Conservation (phyloP, 2,888 invertebrate species). For the Cephus rjabovi region DNA sequence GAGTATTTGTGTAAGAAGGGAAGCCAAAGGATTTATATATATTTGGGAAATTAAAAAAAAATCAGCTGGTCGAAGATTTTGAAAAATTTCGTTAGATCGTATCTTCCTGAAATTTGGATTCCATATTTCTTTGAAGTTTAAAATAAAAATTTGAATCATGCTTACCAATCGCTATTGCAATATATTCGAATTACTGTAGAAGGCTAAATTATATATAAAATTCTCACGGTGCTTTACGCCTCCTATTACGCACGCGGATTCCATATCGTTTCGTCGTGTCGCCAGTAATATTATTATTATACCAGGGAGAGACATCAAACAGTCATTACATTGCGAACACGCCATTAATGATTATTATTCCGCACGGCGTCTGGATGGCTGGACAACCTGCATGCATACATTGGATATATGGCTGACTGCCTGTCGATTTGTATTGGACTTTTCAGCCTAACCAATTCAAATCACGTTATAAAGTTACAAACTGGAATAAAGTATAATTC, state of each 20-base stretch:
- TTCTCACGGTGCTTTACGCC: not conserved
- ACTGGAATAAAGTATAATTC: not conserved
- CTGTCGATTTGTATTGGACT: not conserved
- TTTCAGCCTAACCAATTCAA: not conserved
- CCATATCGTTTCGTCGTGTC: not conserved
- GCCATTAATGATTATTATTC: constrained; percentile 32
- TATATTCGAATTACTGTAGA: not conserved
- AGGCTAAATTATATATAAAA: not conserved
- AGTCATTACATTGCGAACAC: constrained; percentile 25
- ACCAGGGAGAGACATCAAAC: constrained; percentile 15
- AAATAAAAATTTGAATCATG: not conserved
- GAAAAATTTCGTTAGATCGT: not conserved
- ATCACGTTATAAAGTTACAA: not conserved
- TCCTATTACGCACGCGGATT: not conserved
- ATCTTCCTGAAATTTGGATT: not conserved
- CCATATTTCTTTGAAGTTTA: not conserved
- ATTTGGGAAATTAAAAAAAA: not conserved
- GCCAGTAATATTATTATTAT: constrained; percentile 18
- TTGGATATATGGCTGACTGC: not conserved
- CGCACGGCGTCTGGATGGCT: constrained; percentile 8
- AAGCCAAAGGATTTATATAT: not conserved
- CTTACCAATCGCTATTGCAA: not conserved
- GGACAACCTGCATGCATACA: not conserved
- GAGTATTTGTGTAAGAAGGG: constrained; percentile 13
- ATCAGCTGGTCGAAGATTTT: not conserved